A percentile compares a stretch with the other conserved stretches of the same genome.
phyloP scores from a whole-genome alignment of 2,797 vertebrate genomes.

The Chiroxiphia lanceolata region DNA sequence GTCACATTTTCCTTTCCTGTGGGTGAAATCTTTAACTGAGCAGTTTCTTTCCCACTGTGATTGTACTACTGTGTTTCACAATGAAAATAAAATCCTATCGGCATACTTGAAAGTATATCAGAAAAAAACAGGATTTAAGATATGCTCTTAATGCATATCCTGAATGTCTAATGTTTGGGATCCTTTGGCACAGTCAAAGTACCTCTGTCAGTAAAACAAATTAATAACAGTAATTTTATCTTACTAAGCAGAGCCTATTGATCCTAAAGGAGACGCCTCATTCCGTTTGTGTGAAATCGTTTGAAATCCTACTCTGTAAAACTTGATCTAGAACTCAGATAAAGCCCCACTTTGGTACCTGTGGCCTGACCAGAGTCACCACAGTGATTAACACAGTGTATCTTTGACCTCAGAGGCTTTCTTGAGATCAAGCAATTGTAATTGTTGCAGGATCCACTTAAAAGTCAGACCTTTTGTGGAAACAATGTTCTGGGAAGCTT shows the following conservation, averaged over 20 bases:
- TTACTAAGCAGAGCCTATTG: slow-evolving; percentile 63
- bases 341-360: slow-evolving; percentile 64
- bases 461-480: slow-evolving; percentile 44
- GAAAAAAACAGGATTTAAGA: slow-evolving; percentile 44
- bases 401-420: slow-evolving; percentile 73
- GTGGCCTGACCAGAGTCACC: slow-evolving; percentile 38
- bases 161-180: slow-evolving; percentile 48
- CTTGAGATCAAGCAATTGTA: slow-evolving; percentile 11
- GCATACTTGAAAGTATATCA: slow-evolving; percentile 37
- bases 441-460: slow-evolving; percentile 60
- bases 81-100: slow-evolving; percentile 30
- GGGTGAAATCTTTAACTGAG: background rate
- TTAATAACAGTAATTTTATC: slow-evolving; percentile 78
- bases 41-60: slow-evolving; percentile 51
- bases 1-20: slow-evolving; percentile 66
- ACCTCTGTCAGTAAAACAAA: slow-evolving; percentile 75
- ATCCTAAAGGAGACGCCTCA: slow-evolving; percentile 68
- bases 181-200: slow-evolving; percentile 62
- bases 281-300: slow-evolving; percentile 76
- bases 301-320: slow-evolving; percentile 76
- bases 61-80: slow-evolving; percentile 32
- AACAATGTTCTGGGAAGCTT: background rate
- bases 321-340: slow-evolving; percentile 72
- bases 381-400: slow-evolving; percentile 66
- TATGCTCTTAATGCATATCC: slow-evolving; percentile 35